Conservation (phyloP, 2,888 invertebrate genomes). For the Coenonympha arcania region DNA sequence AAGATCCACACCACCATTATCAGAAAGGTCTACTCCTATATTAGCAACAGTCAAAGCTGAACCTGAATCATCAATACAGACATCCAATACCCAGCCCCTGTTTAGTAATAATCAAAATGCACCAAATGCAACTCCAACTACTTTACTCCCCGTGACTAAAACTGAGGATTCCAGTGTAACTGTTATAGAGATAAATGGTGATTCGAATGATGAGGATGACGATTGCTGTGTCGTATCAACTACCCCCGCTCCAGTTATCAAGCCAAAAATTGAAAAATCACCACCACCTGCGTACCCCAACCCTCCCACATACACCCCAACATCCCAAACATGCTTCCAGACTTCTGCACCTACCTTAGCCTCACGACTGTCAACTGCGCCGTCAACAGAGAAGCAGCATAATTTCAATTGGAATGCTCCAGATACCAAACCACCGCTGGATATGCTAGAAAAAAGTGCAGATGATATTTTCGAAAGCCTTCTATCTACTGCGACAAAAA, state of each 20-base stretch:
- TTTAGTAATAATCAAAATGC: slow-evolving; percentile 30
- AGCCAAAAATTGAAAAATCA: slow-evolving; percentile 56
- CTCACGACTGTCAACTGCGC: slow-evolving; percentile 37
- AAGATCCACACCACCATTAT: slow-evolving; percentile 47
- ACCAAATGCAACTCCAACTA: slow-evolving; percentile 25
- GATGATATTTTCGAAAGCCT: slow-evolving; percentile 68
- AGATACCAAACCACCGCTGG: slow-evolving; percentile 59
- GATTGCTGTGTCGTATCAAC: slow-evolving; percentile 68
- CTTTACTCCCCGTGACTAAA: slow-evolving; percentile 54
- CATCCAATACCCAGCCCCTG: slow-evolving; percentile 27
- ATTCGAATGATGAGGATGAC: slow-evolving; percentile 67
- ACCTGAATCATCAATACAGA: slow-evolving; percentile 35
- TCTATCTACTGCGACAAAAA: slow-evolving; percentile 55
- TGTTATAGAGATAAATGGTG: slow-evolving; percentile 67
- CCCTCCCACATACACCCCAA: slow-evolving; percentile 40
- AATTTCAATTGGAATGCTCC: slow-evolving; percentile 69
- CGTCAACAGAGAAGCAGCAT: slow-evolving; percentile 62
- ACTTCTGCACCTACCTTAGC: slow-evolving; percentile 30
- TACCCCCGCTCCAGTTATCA: slow-evolving; percentile 61
- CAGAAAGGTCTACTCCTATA: slow-evolving; percentile 42
- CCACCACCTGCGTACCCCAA: slow-evolving; percentile 44
- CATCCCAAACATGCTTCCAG: slow-evolving; percentile 31
- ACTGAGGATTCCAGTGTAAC: slow-evolving; percentile 50
- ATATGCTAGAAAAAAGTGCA: slow-evolving; percentile 62
- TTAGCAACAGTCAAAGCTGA: slow-evolving; percentile 57